phyloP scores from a whole-genome alignment of 2,797 vertebrate genomes.

The Danionella dracula region DNA sequence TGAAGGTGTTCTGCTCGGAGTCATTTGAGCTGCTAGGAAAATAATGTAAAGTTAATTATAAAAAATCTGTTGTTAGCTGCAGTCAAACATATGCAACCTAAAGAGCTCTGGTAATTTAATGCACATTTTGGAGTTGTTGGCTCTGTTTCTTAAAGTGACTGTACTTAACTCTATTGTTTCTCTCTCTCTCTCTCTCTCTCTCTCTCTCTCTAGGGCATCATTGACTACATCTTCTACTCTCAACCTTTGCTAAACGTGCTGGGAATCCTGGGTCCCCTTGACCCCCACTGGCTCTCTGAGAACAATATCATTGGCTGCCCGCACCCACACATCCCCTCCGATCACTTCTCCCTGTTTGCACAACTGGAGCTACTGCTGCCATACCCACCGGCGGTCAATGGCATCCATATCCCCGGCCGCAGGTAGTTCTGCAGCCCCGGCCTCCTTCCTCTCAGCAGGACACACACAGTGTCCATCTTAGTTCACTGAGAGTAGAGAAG shows the following conservation, averaged over 20 bases:
- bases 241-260: slow-evolving; percentile 95
- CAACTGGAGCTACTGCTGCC: slow-evolving; percentile 97
- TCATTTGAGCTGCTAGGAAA: no score
- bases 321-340: slow-evolving; percentile 95
- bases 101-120: no score
- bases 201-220: slow-evolving; percentile 80
- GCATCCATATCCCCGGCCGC: slow-evolving; percentile 91
- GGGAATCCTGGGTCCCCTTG: slow-evolving; percentile 93
- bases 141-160: no score
- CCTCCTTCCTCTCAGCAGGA: slow-evolving; percentile 10
- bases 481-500: slow-evolving; percentile 52
- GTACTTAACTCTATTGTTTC: no score
- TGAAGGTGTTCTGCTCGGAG: no score
- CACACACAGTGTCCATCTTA: slow-evolving; percentile 67
- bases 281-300: slow-evolving; percentile 93
- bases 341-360: slow-evolving; percentile 98
- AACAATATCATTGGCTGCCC: slow-evolving; percentile 97
- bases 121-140: no score
- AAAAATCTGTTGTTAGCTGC: no score
- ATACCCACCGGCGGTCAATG: slow-evolving; percentile 86
- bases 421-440: slow-evolving; percentile 82
- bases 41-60: no score
- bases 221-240: slow-evolving; percentile 98
- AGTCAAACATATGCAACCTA: no score
- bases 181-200: no score